Evolutionary conservation across 2,888 invertebrate species (phyloP), one percentile per base, ranked within the genome.

Genomic region (Melanotus villosus): DNA sequence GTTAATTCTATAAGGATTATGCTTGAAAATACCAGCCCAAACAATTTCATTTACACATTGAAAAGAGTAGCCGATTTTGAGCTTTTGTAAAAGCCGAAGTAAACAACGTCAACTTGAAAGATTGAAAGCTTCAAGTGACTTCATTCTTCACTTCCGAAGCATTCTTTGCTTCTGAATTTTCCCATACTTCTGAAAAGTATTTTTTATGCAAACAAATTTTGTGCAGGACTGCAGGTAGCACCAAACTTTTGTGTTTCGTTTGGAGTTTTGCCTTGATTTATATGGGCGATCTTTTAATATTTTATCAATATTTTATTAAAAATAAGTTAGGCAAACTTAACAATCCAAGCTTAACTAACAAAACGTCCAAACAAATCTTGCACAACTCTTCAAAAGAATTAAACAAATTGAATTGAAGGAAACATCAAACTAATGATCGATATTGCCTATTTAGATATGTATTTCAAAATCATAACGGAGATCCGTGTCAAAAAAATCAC

Each of bases 91-190:
- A 56, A 38, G 43, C 54, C 62, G 57, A 60, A 26, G 26, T 43
- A 52, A 41, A 62, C 54, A 56, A 36, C 38, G 67, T 67, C 67
- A 60, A 52, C 67, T 16, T 23, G 14, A 62, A 62, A 67, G 67
- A 67, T 67, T 67, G 67, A 67, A 67, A 32, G 56, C 56, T 62
- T 67, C 60, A n/a, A 60, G 54, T 41, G 43, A 59, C 52, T 56
- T 59, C 19, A 45, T n/a, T 45, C 45, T 47, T 47, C 47, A 47
- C 47, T 47, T 47, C 7, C 45, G 14, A 41, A 14, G 16, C 41
- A 16, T 41, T 23, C 26, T 47, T 47, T 47, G 47, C 12, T 21
- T n/a, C 2, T 21, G 47, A 23, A 23, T 23, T 47, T 47, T 47
- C 47, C 47, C 47, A 47, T 16, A 47, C 23, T 10, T 6, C 12